A percentile compares a stretch with the other conserved stretches of the same genome.
These are phyloP conservation scores for Sceloporus undulatus DNA, from an alignment of 2,113 vertebrate genomes.

Conservation along the genomic window DNA sequence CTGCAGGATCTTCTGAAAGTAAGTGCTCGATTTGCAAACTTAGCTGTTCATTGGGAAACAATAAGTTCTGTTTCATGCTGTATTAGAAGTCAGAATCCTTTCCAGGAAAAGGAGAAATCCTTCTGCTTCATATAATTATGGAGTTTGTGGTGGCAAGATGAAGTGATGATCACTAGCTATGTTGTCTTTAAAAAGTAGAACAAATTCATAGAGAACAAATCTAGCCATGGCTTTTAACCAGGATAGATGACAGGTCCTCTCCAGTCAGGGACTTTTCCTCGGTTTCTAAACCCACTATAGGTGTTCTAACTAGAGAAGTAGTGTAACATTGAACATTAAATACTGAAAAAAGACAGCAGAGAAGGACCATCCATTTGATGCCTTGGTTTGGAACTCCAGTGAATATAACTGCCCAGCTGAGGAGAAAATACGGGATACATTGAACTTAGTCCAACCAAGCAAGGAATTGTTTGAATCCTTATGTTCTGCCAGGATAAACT, in stretches of 20 bases:
- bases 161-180: neutral
- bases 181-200: neutral
- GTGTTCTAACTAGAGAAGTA: neutral
- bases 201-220: neutral
- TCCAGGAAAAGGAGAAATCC: neutral
- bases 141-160: neutral
- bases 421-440: neutral
- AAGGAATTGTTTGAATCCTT: neutral
- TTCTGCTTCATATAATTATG: neutral
- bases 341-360: neutral
- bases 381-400: neutral
- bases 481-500: neutral
- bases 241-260: neutral
- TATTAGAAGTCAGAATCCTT: neutral
- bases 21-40: conserved; percentile 51
- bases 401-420: neutral
- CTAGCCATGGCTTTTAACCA: neutral
- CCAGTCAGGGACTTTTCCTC: neutral
- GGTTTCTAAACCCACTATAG: neutral
- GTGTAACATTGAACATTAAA: neutral
- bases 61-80: too few species aligned
- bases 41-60: neutral
- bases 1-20: conserved; percentile 83
- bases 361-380: neutral
- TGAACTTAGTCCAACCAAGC: neutral